A percentile compares a stretch with the other conserved stretches of the same genome.
Conservation (phyloP, 2,797 vertebrate species). For the Bovichtus variegatus region DNA sequence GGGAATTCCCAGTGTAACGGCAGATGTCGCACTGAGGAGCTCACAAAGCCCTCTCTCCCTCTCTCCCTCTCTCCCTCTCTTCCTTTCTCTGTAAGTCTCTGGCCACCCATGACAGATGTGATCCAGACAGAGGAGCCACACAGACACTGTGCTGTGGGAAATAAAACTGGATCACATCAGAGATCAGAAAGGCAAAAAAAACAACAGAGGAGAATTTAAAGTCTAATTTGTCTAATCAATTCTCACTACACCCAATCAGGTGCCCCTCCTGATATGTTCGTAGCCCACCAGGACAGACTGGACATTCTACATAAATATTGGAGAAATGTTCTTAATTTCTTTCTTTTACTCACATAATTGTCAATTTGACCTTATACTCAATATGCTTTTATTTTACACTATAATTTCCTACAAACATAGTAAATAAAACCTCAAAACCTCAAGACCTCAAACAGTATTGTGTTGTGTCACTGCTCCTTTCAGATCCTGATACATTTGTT, state of each 20-base stretch:
- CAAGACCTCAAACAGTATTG: neutral
- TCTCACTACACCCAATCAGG: neutral
- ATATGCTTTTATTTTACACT: too few relatives aligned
- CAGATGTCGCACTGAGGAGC: constrained; percentile 17
- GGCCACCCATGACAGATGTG: constrained; percentile 28
- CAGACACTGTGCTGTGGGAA: constrained; percentile 20
- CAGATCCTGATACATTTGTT: neutral
- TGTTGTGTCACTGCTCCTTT: neutral
- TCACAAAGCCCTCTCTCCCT: constrained; percentile 7
- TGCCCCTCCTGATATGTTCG: neutral
- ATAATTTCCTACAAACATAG: neutral
- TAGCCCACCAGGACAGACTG: neutral
- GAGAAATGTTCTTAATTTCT: neutral
- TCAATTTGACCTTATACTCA: too few relatives aligned
- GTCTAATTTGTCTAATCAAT: neutral
- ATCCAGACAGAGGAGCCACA: constrained; percentile 28
- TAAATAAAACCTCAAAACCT: too few relatives aligned
- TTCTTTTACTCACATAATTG: neutral
- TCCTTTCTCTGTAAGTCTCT: constrained; percentile 21
- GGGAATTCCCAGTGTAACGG: constrained; percentile 32
- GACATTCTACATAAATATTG: neutral
- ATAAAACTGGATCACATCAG: constrained; percentile 21
- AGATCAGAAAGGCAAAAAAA: constrained; percentile 16
- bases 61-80: neutral
- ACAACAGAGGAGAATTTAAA: constrained; percentile 7